Evolutionary conservation across 2,797 vertebrate genomes (phyloP), one percentile per base, ranked within the genome.

Genomic region (Eospalax fontanierii): DNA sequence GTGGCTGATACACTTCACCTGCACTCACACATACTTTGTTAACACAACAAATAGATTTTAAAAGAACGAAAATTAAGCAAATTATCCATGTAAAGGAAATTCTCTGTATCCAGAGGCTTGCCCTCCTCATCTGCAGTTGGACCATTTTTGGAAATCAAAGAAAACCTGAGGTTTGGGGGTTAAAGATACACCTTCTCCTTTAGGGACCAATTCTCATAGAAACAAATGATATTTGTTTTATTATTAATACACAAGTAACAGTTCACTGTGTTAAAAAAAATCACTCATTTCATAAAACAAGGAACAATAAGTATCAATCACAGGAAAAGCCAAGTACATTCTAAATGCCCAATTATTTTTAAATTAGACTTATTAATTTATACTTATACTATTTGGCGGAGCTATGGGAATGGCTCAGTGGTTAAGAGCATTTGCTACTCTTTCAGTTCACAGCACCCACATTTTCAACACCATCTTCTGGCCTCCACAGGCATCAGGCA

Each of bases 251-350:
- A 66, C 28, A 66, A 83, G 35, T 35, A 94, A 86, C 8, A 95
- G 57, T 88, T 87, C 73, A n/a, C 30, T 80, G 65, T 75, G 46
- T 92, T 95, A 28, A 74, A 90, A 86, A 84, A 80, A 78, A 59
- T n/a, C 40, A 88, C 40, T 95, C 61, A 70, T 68, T 76, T 80
- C 50, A 91, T 46, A 92, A 35, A 86, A 76, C 63, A 76, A n/a
- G n/a, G n/a, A n/a, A n/a, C n/a, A 96, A 79, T n/a, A 92, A 97
- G 84, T 74, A 92, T 4, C 89, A 38, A 94, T 78, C 76, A 96
- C 12, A 83, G 46, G 35, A 70, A 95, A 95, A 92, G 65, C n/a
- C 15, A 93, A 12, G 63, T 8, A 43, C 33, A 84, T 79, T 22
- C 33, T 89, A 91, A 89, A 90, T 91, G 79, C 91, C n/a, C 46